Evolutionary conservation across 2,888 invertebrate genomes (phyloP).

Genomic region (Ormyrus rosae): DNA sequence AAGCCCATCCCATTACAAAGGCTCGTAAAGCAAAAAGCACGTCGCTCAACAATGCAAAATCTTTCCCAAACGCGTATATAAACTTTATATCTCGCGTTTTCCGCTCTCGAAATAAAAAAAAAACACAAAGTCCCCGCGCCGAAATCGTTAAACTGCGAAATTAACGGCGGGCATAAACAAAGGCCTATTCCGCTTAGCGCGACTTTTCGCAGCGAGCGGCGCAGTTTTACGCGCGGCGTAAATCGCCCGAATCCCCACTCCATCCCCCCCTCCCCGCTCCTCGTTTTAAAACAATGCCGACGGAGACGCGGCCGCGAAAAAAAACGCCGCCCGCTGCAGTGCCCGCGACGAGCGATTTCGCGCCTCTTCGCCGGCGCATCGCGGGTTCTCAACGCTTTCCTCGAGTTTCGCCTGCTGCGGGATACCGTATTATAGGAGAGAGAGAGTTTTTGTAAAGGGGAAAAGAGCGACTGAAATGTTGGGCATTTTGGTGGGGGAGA

Average conservation of each 20-base stretch:
- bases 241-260: neutral
- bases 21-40: slow-evolving; percentile 21
- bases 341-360: neutral
- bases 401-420: too few relatives aligned
- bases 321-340: neutral
- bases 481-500: too few relatives aligned
- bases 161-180: slow-evolving; percentile 30
- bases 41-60: neutral
- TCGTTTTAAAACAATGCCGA: neutral
- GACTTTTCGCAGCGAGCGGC: slow-evolving; percentile 8
- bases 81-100: neutral
- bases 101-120: neutral
- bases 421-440: too few relatives aligned
- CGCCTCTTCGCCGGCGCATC: too few relatives aligned
- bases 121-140: too few relatives aligned
- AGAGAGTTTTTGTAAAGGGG: too few relatives aligned
- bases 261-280: neutral
- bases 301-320: too few relatives aligned
- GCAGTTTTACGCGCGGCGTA: slow-evolving; percentile 35
- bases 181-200: neutral
- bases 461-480: too few relatives aligned
- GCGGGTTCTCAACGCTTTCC: too few relatives aligned
- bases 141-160: slow-evolving; percentile 12
- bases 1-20: neutral
- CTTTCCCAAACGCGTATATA: neutral